These are phyloP conservation scores for Musca domestica DNA, from an alignment of 1,140 invertebrate genomes.

Conservation along the genomic window DNA sequence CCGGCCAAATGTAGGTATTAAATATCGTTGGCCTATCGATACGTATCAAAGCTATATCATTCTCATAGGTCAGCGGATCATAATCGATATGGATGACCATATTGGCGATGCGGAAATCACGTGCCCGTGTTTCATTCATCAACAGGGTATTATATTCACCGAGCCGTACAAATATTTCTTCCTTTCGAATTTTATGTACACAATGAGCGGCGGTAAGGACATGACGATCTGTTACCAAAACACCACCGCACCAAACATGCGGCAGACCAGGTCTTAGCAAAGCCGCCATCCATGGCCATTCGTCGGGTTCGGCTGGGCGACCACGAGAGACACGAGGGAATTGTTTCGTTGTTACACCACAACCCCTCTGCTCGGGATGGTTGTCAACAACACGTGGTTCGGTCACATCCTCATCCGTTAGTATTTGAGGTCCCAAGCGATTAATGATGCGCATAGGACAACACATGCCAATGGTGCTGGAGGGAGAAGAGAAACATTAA, in stretches of 20 bases:
- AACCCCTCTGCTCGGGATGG: constrained; percentile 58
- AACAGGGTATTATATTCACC: constrained; percentile 76
- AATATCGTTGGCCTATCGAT: constrained; percentile 67
- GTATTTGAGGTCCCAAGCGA: constrained; percentile 43
- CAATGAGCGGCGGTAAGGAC: constrained; percentile 80
- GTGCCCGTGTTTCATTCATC: constrained; percentile 62
- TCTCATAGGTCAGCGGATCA: constrained; percentile 64
- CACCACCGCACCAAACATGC: constrained; percentile 72
- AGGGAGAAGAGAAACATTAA: neutral
- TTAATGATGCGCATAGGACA: constrained; percentile 41
- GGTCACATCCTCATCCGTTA: constrained; percentile 22
- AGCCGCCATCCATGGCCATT: constrained; percentile 83
- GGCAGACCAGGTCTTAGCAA: constrained; percentile 58
- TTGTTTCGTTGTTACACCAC: constrained; percentile 64
- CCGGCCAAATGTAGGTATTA: constrained; percentile 77
- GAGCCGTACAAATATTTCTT: constrained; percentile 68
- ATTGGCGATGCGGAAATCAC: constrained; percentile 65
- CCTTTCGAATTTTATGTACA: constrained; percentile 59
- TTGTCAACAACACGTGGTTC: constrained; percentile 31
- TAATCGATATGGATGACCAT: constrained; percentile 67
- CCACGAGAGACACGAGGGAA: constrained; percentile 62
- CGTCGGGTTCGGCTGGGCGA: constrained; percentile 63
- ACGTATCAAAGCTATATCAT: constrained; percentile 80
- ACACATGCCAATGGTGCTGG: constrained; percentile 49
- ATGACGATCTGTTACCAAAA: constrained; percentile 75